Conservation (phyloP, 1,140 invertebrate genomes). For the Drosophila nasuta region DNA sequence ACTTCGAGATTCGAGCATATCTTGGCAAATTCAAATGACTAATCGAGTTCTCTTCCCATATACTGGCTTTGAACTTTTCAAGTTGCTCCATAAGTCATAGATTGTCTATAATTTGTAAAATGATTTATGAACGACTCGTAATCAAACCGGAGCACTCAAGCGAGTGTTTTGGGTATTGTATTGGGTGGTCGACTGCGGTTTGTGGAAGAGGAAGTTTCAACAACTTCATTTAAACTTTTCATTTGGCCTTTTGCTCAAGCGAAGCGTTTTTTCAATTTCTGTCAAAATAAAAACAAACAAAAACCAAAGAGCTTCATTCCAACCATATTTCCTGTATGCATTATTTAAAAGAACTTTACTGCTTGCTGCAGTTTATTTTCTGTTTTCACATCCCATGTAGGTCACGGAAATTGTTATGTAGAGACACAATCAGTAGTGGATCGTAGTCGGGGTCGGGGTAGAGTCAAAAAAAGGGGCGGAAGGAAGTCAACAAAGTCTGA, state of each 20-base stretch:
- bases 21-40: conserved; percentile 25
- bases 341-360: conserved; percentile 44
- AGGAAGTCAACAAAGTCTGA: conserved; percentile 3
- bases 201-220: conserved; percentile 48
- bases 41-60: neutral
- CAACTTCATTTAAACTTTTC: conserved; percentile 57
- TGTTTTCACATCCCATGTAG: conserved; percentile 23
- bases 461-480: neutral
- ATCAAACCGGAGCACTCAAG: conserved; percentile 8
- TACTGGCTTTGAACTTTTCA: conserved; percentile 52
- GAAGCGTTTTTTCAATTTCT: conserved; percentile 53
- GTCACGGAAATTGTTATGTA: conserved; percentile 36
- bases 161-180: conserved; percentile 4
- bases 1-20: conserved; percentile 10
- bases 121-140: conserved; percentile 49
- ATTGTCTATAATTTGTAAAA: conserved; percentile 59
- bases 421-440: conserved; percentile 18
- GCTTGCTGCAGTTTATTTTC: conserved; percentile 37
- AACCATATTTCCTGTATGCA: conserved; percentile 47
- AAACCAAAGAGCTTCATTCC: conserved; percentile 37
- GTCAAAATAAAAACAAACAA: conserved; percentile 66
- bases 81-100: conserved; percentile 40
- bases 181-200: conserved; percentile 1
- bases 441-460: too few relatives aligned
- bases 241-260: conserved; percentile 29